Evolutionary conservation across 2,113 vertebrate genomes (phyloP).

Genomic region (Cryptotis parvus): DNA sequence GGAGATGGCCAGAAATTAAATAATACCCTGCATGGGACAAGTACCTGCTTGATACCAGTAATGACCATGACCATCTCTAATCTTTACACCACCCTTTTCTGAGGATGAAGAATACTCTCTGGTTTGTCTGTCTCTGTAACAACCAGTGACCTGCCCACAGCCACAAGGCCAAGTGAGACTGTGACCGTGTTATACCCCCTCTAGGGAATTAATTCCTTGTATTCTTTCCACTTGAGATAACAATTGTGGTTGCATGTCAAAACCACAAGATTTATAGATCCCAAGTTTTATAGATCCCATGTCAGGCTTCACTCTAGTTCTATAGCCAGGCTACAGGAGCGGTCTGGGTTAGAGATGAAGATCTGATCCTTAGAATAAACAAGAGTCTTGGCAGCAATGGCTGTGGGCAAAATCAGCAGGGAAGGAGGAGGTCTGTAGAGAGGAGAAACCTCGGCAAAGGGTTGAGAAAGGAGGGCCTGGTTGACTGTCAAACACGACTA

Average conservation of each 20-base stretch:
- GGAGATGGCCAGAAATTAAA: not conserved
- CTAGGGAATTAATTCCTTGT: not conserved
- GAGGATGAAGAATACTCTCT: not conserved
- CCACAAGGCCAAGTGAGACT: not conserved
- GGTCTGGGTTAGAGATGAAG: not conserved
- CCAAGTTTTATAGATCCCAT: not conserved
- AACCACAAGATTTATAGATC: not conserved
- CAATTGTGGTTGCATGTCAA: not conserved
- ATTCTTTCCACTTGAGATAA: not conserved
- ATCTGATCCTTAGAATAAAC: no score
- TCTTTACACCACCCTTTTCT: not conserved
- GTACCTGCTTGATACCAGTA: not conserved
- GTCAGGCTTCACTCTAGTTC: not conserved
- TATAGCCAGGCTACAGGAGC: not conserved
- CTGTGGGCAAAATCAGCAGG: not conserved
- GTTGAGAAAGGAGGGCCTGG: not conserved
- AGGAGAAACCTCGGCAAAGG: not conserved
- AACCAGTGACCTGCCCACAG: not conserved
- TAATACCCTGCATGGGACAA: accelerated
- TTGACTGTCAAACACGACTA: not conserved
- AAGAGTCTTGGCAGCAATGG: no score
- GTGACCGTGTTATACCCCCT: no score
- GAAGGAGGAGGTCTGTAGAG: not conserved
- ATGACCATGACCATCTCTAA: not conserved
- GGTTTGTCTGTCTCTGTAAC: not conserved